Evolutionary conservation across 2,888 invertebrate species (phyloP).

Genomic region (Caenorhabditis sp.): DNA sequence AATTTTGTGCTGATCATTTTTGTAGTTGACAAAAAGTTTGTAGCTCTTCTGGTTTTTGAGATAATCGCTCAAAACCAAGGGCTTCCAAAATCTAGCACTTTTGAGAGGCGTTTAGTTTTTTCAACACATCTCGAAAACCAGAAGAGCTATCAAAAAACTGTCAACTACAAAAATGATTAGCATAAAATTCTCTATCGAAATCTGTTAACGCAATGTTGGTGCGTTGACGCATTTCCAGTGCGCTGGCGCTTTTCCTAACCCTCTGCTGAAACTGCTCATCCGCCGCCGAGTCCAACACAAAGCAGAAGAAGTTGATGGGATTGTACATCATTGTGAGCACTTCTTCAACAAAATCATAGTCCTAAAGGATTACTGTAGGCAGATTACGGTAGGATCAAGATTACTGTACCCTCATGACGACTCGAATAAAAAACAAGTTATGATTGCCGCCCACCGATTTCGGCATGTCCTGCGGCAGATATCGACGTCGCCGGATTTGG

Average conservation of each 20-base stretch:
- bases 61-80: not conserved
- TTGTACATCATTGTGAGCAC: conserved; percentile 62
- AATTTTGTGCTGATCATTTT: not conserved
- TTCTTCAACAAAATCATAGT: conserved; percentile 63
- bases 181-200: not conserved
- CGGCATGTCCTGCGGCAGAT: conserved; percentile 60
- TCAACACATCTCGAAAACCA: too few species aligned
- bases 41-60: not conserved
- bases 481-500: conserved; percentile 57
- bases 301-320: conserved; percentile 64
- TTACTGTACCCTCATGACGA: conserved; percentile 50
- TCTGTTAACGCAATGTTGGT: not conserved
- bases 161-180: conserved; percentile 5
- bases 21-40: not conserved
- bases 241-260: conserved; percentile 26
- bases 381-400: not conserved
- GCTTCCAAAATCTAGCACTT: not conserved
- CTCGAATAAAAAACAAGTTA: conserved; percentile 61
- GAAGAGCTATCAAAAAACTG: not conserved
- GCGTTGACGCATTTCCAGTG: not conserved
- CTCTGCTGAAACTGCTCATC: conserved; percentile 47
- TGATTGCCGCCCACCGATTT: conserved; percentile 60
- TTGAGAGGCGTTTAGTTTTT: too few species aligned
- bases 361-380: conserved; percentile 10
- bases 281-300: conserved; percentile 45